These are phyloP conservation scores for Pantherophis alleghaniensis DNA, from an alignment of 2,797 vertebrate species.

Conservation along the genomic window DNA sequence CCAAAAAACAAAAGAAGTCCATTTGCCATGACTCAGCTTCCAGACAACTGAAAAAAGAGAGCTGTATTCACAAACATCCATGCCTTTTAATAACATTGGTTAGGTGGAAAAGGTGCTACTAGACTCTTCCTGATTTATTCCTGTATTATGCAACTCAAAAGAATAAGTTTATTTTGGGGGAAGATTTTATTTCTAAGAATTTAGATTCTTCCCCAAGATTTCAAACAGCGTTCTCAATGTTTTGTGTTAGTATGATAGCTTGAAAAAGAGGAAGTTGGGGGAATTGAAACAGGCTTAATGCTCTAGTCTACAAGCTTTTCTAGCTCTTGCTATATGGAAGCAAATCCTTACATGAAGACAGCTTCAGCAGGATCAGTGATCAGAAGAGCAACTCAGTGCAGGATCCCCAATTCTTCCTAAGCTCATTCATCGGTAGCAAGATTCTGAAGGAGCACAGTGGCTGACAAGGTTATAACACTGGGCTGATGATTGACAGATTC, in stretches of 20 bases:
- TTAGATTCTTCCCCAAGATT: neutral
- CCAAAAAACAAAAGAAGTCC: neutral
- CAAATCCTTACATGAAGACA: neutral
- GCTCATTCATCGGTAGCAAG: neutral
- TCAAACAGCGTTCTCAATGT: neutral
- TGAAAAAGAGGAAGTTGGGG: neutral
- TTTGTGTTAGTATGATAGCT: neutral
- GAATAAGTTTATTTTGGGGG: neutral
- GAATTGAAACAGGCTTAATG: neutral
- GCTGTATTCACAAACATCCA: neutral
- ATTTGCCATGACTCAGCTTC: neutral
- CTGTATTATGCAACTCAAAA: neutral
- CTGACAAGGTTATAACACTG: no score
- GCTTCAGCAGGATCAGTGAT: no score
- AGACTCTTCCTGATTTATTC: neutral
- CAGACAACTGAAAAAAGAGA: neutral
- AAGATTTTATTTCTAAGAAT: neutral
- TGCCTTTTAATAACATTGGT: neutral
- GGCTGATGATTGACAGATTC: no score
- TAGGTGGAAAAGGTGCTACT: neutral
- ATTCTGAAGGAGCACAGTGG: neutral
- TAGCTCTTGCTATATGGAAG: neutral
- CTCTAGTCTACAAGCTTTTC: neutral
- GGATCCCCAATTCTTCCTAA: neutral
- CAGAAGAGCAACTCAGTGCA: neutral